These are phyloP conservation scores for Cisticola juncidis DNA, from an alignment of 2,113 vertebrate genomes.

Conservation along the genomic window DNA sequence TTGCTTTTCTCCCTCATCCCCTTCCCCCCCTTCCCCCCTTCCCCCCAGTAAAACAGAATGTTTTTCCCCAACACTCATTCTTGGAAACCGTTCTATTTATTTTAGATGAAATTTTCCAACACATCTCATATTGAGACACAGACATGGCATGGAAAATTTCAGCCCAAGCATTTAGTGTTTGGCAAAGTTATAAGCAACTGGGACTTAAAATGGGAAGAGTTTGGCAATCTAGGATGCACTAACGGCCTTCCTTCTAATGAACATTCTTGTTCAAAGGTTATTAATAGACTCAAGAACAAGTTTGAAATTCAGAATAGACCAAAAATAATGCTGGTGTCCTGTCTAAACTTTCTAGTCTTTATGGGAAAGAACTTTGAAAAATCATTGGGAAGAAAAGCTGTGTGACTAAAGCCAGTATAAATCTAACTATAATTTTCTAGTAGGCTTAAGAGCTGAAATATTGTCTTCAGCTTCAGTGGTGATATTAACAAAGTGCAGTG, in stretches of 20 bases:
- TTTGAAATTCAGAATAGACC: background rate
- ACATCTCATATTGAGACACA: constrained; percentile 24
- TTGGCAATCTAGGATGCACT: background rate
- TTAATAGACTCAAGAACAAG: background rate
- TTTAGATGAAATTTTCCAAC: constrained; percentile 40
- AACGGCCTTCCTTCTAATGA: constrained; percentile 10
- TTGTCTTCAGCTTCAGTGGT: constrained; percentile 27
- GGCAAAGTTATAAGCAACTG: background rate
- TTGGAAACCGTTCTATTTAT: constrained; percentile 3
- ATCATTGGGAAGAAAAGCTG: constrained; percentile 21
- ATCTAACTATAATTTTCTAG: constrained; percentile 57
- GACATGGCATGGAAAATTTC: constrained; percentile 24
- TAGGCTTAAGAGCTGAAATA: constrained; percentile 53
- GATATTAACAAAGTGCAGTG: constrained; percentile 38
- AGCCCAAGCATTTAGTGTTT: background rate
- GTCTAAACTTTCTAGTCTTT: constrained; percentile 3
- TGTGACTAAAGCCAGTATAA: constrained; percentile 33
- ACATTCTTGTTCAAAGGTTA: background rate
- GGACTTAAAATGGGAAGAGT: background rate
- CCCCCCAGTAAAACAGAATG: background rate
- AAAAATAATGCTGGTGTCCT: background rate
- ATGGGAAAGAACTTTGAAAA: constrained; percentile 10
- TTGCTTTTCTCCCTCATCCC: rapidly evolving
- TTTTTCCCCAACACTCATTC: background rate
- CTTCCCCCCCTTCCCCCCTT: rapidly evolving